Evolutionary conservation across 2,113 vertebrate species (phyloP), one percentile per base, ranked within the genome.

Genomic region (Parotia lawesii): DNA sequence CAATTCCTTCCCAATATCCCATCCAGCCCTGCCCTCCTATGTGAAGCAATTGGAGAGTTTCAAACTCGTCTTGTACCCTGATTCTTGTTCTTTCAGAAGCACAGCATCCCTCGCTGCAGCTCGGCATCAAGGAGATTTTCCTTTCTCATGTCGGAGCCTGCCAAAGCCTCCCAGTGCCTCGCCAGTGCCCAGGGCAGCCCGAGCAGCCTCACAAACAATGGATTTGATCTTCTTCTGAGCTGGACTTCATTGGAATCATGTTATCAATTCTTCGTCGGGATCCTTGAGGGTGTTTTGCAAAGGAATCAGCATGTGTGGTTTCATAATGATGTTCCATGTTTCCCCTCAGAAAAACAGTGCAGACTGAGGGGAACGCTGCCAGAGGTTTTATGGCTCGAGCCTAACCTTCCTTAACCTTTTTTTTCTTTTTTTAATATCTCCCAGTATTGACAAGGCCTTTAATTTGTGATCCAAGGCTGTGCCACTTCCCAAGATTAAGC

Each of bases 21-120:
- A 54, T 2, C 62, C 3, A 69, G 0, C 10, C 21, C 54, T 69
- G 8, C 17, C 8, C 21, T 82, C 40, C 21, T 13, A 0, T 11
- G 25, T 61, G 62, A 33, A 28, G 3, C 9, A 18, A 4, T 9
- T 12, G 6, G 45, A 44, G 56, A 23, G 35, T 40, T 75, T 35
- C 48, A 37, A 53, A 42, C 19, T 13, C 20, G 0, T 29, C 6
- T 2, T 14, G 61, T 19, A 3, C 35, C 23, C 50, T 7, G 48
- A 4, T 56, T 62, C 48, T 50, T 51, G 54, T 31, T 15, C 60
- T 57, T 48, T 21, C 11, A 64, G 64, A 38, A 69, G 67, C 37
- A 1, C 48, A 14, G 61, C 37, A 38, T 51, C 70, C 60, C 58
- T 31, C 5, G 9, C 61, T 56, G 10, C 31, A 29, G 42, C 12